These are phyloP conservation scores for Oncopeltus fasciatus DNA, from an alignment of 1,140 invertebrate species.

Conservation along the genomic window DNA sequence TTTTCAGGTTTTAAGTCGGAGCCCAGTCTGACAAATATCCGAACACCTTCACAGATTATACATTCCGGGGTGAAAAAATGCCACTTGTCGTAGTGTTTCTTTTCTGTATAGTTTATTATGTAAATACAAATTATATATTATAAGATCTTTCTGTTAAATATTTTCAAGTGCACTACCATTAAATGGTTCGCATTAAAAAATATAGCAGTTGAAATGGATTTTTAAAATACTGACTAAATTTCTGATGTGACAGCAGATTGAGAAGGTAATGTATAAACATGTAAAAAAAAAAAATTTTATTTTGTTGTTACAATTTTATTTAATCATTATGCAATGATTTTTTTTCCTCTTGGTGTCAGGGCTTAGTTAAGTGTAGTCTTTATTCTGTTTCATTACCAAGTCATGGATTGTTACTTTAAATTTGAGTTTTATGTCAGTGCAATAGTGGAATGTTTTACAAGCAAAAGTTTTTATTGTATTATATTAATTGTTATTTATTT, in stretches of 20 bases:
- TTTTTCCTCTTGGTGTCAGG: background rate
- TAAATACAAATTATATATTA: background rate
- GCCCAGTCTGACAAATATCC: background rate
- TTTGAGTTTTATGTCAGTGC: too few species aligned
- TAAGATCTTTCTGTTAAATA: background rate
- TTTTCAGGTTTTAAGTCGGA: too few species aligned
- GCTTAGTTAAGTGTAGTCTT: too few species aligned
- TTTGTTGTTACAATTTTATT: background rate
- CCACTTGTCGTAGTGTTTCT: background rate
- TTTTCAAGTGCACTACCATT: background rate
- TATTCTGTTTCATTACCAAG: too few species aligned
- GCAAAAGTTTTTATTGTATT: too few species aligned
- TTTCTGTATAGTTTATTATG: background rate
- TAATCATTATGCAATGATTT: background rate
- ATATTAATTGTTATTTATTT: too few species aligned
- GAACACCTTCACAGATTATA: background rate
- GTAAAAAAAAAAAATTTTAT: too few species aligned
- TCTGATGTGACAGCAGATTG: background rate
- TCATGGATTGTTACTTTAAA: too few species aligned
- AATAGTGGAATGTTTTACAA: too few species aligned
- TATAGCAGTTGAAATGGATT: too few species aligned
- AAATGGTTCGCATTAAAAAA: background rate
- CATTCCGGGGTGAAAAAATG: background rate
- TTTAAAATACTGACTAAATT: too few species aligned
- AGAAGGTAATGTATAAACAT: background rate